Evolutionary conservation across 2,888 invertebrate species (phyloP).

Genomic region (Drosophila gaucha): DNA sequence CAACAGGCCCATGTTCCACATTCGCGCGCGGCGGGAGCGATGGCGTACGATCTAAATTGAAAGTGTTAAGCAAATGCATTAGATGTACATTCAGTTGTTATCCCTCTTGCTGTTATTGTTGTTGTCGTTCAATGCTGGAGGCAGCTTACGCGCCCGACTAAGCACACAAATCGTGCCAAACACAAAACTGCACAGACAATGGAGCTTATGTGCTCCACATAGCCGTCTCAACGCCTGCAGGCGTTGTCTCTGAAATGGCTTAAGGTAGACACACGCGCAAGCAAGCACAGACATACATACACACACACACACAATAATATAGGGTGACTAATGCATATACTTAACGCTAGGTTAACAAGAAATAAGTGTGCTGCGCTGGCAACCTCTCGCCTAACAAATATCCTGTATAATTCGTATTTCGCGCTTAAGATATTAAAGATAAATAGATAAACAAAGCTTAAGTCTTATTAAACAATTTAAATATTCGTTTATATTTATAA

Average conservation of each 20-base stretch:
- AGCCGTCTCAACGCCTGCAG: slow-evolving; percentile 41
- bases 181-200: slow-evolving; percentile 45
- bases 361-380: background rate
- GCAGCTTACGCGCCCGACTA: slow-evolving; percentile 31
- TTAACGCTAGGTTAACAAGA: slow-evolving; percentile 36
- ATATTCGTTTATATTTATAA: no score
- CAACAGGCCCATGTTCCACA: slow-evolving; percentile 88
- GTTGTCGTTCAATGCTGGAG: background rate
- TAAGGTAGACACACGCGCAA: background rate
- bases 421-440: no score
- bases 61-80: slow-evolving; percentile 15
- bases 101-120: background rate
- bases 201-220: slow-evolving; percentile 54
- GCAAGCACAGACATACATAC: background rate
- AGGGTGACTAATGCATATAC: slow-evolving; percentile 2
- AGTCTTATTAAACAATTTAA: no score
- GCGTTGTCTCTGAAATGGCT: slow-evolving; percentile 28
- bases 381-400: slow-evolving; percentile 6
- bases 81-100: slow-evolving; percentile 2
- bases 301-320: background rate
- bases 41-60: slow-evolving; percentile 66
- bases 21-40: slow-evolving; percentile 88
- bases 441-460: no score
- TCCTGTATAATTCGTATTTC: background rate
- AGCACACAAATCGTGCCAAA: slow-evolving; percentile 47